Base-by-base conservation (phyloP, 1,140 invertebrate genomes). In the Halesus radiatus region DNA sequence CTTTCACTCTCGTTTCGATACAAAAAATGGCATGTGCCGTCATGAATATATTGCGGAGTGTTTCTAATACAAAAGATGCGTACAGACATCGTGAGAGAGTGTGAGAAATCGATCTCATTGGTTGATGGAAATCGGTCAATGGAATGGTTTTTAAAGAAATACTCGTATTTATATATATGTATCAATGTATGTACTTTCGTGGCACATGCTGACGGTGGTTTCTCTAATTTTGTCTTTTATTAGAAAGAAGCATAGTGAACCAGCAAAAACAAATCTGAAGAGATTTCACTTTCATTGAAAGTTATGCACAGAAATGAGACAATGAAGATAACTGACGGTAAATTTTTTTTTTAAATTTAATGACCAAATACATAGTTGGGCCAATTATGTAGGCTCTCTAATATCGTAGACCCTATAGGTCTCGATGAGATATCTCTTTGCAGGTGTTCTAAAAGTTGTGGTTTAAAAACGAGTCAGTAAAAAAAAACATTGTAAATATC, bases 1-100 rank as follows among this genome's bases (percentile, higher is more conserved):
- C 68, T 72, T 72, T 72, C 68, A 72, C 68, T 72, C 68, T 72
- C 68, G 68, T 52, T 72, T 20, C 20, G 8, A 72, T 52, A 72
- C 10, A 52, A 53, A 72, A 72, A 72, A 70, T 45, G 66, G 16
- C 66, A 70, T 45, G 32, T 50, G 18, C 15, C 66, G 66, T 50
- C 66, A 70, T 18, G 32, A 37, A 52, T 70, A 52, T 70, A 70
- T 8, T 45, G 66, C 66, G 20, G 22, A 50, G 22, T 70, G n/a
- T 70, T 70, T 70, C 22, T 16, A 26, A 60, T 23, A 23, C 56
- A 23, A 60, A 23, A 60, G 56, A 60, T 60, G 56, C 23, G 56
- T 23, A 18, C n/a, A 60, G 20, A 60, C 16, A 60, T 8, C 13
- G 8, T 20, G 56, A 7, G 18, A 60, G 8, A 23, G 56, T 23